These are phyloP conservation scores for Thalpophila matura DNA, from an alignment of 2,888 invertebrate species.

Conservation along the genomic window DNA sequence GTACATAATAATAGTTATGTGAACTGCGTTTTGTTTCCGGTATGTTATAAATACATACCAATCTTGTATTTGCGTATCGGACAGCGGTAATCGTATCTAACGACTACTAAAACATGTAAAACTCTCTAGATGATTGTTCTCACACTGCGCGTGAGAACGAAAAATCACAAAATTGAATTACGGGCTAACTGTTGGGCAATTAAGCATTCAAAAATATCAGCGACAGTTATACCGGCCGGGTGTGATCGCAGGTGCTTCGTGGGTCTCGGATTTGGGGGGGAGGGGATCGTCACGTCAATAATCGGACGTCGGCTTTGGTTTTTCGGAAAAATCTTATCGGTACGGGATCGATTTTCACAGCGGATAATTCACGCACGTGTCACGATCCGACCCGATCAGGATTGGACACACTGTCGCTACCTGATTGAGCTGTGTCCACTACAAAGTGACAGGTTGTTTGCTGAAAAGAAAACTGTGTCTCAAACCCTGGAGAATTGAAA, in stretches of 20 bases:
- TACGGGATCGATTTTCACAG: slow-evolving; percentile 88
- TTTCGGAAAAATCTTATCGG: slow-evolving; percentile 82
- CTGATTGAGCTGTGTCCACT: slow-evolving; percentile 71
- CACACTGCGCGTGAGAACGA: slow-evolving; percentile 88
- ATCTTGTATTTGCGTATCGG: slow-evolving; percentile 81
- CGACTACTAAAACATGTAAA: slow-evolving; percentile 78
- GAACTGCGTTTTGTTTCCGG: slow-evolving; percentile 65
- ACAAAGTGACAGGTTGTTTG: slow-evolving; percentile 72
- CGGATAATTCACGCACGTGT: slow-evolving; percentile 89
- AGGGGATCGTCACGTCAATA: slow-evolving; percentile 78
- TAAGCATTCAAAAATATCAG: slow-evolving; percentile 83
- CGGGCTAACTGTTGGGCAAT: slow-evolving; percentile 85
- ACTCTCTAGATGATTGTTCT: slow-evolving; percentile 79
- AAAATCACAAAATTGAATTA: slow-evolving; percentile 81
- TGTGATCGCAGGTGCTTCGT: slow-evolving; percentile 85
- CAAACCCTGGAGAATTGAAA: slow-evolving; percentile 31
- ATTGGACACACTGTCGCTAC: slow-evolving; percentile 79
- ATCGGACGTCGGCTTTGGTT: slow-evolving; percentile 85
- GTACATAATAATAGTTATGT: slow-evolving; percentile 61
- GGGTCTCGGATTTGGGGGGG: slow-evolving; percentile 82
- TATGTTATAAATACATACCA: slow-evolving; percentile 69
- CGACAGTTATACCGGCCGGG: slow-evolving; percentile 81
- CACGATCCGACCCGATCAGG: slow-evolving; percentile 68
- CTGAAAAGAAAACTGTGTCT: slow-evolving; percentile 64
- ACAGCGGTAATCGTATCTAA: slow-evolving; percentile 76